Base-by-base conservation (phyloP, 2,113 vertebrate genomes). In the Ginglymostoma cirratum region DNA sequence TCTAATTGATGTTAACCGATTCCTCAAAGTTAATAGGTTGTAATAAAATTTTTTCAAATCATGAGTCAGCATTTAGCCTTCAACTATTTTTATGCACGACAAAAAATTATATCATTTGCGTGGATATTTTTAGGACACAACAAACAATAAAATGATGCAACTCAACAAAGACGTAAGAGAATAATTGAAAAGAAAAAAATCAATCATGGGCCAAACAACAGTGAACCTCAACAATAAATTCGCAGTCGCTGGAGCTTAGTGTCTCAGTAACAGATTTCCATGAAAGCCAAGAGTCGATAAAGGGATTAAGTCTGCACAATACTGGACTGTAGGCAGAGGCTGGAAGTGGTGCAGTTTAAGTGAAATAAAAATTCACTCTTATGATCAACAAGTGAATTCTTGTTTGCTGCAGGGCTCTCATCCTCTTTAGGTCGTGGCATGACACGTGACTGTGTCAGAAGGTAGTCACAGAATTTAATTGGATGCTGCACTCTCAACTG, bases 111-210 rank as follows among this genome's bases (percentile, higher is more conserved):
- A 24, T 48, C 42, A 72, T 48, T 67, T 48, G 12, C 55, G 24
- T 70, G 93, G 93, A 48, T 72, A 95, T 95, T 95, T n/a, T 69
- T 94, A 42, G 92, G 65, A 69, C 65, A 42, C 24, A 55, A 21
- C 42, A 15, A 38, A 45, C 86, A 55, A 55, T 89, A 69, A 72
- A 55, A 14, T 72, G 67, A 45, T 48, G 67, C 67, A 95, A 67
- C 69, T 72, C 93, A 72, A 72, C 67, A 95, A 72, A 95, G 93
- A 45, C 23, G 61, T 19, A 72, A 45, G 23, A 70, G 72, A 95
- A 95, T 72, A 72, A 95, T 48, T 95, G 93, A 72, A 72, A 70
- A 95, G 24, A 45, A 95, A 48, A 45, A 95, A 72, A 95, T 95
- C 93, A 95, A 95, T 72, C 67, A 72, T 34, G 23, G 93, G 93